Evolutionary conservation across 2,113 vertebrate genomes (phyloP).

Genomic region (Hippocampus abdominalis): DNA sequence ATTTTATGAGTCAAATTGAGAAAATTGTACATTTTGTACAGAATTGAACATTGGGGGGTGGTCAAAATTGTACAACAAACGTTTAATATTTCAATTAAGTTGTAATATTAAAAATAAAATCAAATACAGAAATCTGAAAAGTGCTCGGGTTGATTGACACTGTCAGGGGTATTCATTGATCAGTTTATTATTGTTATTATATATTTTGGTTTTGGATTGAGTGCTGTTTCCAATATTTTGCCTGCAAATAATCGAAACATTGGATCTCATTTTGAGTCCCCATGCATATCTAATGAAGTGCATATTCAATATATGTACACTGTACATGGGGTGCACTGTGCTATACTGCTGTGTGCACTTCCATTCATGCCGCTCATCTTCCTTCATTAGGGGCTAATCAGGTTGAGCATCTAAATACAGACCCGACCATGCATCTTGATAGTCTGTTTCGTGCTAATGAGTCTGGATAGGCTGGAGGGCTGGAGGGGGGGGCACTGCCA

Average conservation of each 20-base stretch:
- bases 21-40: neutral
- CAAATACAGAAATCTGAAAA: neutral
- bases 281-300: neutral
- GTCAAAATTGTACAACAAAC: no score
- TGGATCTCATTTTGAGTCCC: no score
- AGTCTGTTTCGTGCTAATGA: constrained; percentile 73
- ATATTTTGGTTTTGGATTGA: no score
- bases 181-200: no score
- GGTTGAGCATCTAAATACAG: constrained; percentile 70
- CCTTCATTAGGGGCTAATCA: constrained; percentile 67
- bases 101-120: neutral
- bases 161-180: no score
- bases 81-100: neutral
- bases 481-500: constrained; percentile 22
- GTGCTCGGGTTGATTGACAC: neutral
- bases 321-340: constrained; percentile 14
- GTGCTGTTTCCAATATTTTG: neutral
- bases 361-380: constrained; percentile 50
- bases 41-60: no score
- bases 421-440: constrained; percentile 70
- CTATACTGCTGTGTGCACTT: constrained; percentile 40
- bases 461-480: constrained; percentile 38
- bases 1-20: neutral
- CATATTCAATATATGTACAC: constrained; percentile 4
- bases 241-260: no score